Conservation (phyloP, 2,797 vertebrate species). For the Capromys pilorides region DNA sequence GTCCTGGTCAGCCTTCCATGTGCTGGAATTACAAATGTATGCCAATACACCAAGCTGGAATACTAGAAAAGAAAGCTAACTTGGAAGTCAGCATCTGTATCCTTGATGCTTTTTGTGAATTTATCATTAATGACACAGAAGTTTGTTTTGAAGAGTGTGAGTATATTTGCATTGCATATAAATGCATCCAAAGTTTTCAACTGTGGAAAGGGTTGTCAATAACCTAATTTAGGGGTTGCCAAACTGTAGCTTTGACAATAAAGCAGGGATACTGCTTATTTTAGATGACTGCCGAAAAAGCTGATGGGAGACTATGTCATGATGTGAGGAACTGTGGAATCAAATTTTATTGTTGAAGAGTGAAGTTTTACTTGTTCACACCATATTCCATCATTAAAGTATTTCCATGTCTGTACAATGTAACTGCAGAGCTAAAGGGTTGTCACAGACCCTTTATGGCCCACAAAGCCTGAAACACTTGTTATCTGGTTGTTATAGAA, state of each 20-base stretch:
- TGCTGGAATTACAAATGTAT: background rate
- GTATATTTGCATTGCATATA: background rate
- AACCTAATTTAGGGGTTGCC: background rate
- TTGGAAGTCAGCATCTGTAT: background rate
- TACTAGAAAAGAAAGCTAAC: slow-evolving; percentile 40
- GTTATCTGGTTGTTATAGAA: background rate
- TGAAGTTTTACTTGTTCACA: background rate
- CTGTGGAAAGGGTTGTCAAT: background rate
- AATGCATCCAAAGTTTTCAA: slow-evolving; percentile 14
- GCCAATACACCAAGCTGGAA: background rate
- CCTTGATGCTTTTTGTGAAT: background rate
- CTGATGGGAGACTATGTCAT: background rate
- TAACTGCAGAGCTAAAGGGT: background rate
- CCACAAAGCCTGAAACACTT: background rate
- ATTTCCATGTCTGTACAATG: background rate
- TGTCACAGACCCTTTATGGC: background rate
- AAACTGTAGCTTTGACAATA: background rate
- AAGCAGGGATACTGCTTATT: background rate
- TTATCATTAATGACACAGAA: background rate
- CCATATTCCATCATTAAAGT: background rate
- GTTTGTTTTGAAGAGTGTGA: background rate
- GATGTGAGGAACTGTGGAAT: background rate
- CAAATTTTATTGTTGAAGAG: slow-evolving; percentile 27
- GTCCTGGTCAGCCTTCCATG: background rate
- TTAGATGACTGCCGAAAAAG: background rate